These are phyloP conservation scores for Drosophila bipectinata DNA, from an alignment of 1,140 invertebrate species.

Conservation along the genomic window DNA sequence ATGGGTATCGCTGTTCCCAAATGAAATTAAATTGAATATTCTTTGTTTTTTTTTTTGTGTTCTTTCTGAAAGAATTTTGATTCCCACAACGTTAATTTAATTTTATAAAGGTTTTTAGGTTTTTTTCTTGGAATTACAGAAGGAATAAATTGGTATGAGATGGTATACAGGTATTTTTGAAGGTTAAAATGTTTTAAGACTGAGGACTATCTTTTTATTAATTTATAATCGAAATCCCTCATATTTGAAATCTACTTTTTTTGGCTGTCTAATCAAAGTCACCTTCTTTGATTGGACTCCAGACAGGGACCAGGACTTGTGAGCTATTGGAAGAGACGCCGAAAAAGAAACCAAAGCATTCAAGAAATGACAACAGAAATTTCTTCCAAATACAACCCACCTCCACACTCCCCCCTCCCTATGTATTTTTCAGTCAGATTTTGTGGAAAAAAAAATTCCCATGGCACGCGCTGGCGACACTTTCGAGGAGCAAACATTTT, in stretches of 20 bases:
- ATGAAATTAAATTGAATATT: conserved; percentile 64
- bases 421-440: conserved; percentile 56
- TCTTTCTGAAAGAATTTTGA: background rate
- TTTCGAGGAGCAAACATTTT: conserved; percentile 69
- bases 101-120: conserved; percentile 5
- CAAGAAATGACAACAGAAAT: conserved; percentile 75
- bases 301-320: conserved; percentile 8
- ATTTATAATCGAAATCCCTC: background rate
- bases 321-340: conserved; percentile 31
- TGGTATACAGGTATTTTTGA: background rate
- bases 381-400: conserved; percentile 6
- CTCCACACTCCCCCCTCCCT: background rate
- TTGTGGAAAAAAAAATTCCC: conserved; percentile 55
- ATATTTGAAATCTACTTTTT: background rate
- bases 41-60: conserved; percentile 18
- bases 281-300: conserved; percentile 28
- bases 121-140: too few relatives aligned
- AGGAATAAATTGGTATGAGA: too few relatives aligned
- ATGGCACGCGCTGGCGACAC: conserved; percentile 75
- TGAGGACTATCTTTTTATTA: background rate
- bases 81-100: conserved; percentile 20
- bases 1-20: conserved; percentile 32
- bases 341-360: conserved; percentile 56
- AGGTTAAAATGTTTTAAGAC: background rate
- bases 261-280: conserved; percentile 27